Evolutionary conservation across 2,113 vertebrate species (phyloP).

Genomic region (Thalassoma bifasciatum): DNA sequence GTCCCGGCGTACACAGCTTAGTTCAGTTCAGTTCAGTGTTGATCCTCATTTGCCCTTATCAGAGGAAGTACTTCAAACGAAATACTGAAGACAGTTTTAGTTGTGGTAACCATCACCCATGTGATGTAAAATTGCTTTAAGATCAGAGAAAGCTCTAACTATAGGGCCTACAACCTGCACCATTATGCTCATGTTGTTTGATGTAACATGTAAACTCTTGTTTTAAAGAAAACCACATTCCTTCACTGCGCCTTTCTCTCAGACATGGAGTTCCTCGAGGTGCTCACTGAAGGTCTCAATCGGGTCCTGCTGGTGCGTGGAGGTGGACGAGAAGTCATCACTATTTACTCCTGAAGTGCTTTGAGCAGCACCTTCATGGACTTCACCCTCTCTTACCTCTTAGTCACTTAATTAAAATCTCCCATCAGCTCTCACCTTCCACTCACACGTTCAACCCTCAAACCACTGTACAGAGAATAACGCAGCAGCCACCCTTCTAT

Average conservation of each 20-base stretch:
- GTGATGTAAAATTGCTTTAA: no score
- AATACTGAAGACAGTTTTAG: no score
- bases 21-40: neutral
- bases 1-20: neutral
- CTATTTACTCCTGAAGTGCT: conserved; percentile 95
- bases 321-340: conserved; percentile 98
- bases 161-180: no score
- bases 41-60: neutral
- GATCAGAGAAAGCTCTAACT: no score
- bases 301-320: conserved; percentile 96
- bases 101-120: no score
- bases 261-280: conserved; percentile 99
- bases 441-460: conserved; percentile 1
- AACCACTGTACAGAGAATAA: conserved; percentile 1
- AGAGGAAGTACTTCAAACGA: no score
- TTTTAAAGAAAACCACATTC: conserved; percentile 15
- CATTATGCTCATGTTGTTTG: no score
- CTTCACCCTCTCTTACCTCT: conserved; percentile 34
- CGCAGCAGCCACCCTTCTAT: conserved; percentile 3
- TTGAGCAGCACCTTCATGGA: conserved; percentile 10
- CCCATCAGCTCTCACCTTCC: conserved; percentile 6
- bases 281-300: conserved; percentile 96
- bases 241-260: conserved; percentile 77
- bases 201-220: no score
- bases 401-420: neutral